A percentile compares a stretch with the other conserved stretches of the same genome.
These are phyloP conservation scores for Iguana delicatissima DNA, from an alignment of 2,797 vertebrate genomes.

Conservation along the genomic window DNA sequence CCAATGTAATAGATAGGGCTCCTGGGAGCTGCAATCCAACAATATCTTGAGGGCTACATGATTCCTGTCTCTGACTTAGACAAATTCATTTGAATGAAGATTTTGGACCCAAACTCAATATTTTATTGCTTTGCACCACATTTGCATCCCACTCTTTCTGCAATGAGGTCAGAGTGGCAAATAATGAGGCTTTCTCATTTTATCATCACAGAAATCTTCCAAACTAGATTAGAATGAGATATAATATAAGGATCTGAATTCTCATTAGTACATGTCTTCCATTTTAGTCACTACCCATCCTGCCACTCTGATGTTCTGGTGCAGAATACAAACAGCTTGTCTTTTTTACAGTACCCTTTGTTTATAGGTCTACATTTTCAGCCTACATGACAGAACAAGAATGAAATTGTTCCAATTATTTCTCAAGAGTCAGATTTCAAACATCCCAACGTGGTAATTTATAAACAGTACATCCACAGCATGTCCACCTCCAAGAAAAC, in stretches of 20 bases:
- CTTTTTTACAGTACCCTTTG: not conserved
- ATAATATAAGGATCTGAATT: not conserved
- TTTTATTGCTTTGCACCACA: not conserved
- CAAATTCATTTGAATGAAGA: not conserved
- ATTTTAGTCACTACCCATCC: not conserved
- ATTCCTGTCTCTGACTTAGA: not conserved
- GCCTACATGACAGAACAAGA: conserved; percentile 61
- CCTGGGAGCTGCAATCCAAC: too few species aligned
- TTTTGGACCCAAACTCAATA: not conserved
- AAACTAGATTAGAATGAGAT: not conserved
- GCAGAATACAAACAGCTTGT: not conserved
- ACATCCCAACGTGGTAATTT: conserved; percentile 66
- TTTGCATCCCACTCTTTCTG: not conserved
- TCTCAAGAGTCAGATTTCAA: conserved; percentile 69
- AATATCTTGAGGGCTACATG: not conserved
- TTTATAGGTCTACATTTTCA: conserved; percentile 33
- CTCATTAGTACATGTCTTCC: too few species aligned
- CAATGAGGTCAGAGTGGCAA: not conserved
- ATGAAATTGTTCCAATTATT: conserved; percentile 63
- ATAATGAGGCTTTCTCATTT: not conserved
- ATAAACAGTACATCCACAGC: conserved; percentile 62
- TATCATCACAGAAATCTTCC: not conserved
- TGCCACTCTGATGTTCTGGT: not conserved
- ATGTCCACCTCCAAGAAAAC: conserved; percentile 53
- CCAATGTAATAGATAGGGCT: too few species aligned